Base-by-base conservation (phyloP, 2,888 invertebrate genomes). In the Phyllotreta striolata region DNA sequence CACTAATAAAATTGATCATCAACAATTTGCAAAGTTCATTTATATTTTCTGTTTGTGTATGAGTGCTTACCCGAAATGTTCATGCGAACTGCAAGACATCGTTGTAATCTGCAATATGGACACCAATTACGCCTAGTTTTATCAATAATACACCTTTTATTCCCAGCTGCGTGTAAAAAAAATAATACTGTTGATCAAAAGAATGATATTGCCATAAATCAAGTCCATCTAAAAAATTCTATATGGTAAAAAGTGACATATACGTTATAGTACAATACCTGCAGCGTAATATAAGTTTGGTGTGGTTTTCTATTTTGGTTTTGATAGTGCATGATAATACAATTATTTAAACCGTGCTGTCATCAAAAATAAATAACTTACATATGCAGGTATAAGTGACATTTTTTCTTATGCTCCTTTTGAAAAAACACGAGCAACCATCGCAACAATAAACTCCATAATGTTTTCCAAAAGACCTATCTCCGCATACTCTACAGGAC, bases 371-470 rank as follows among this genome's bases (percentile, higher is more conserved):
- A 3, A 4, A n/a, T 14, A 38, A 81, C 85, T 83, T 81, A 91
- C 91, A 88, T 70, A 93, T 93, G 79, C 94, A 94, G 34, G 88
- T 86, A 77, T 93, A 94, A 13, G 86, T 80, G 55, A 89, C 89
- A 46, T 88, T 88, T 66, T 88, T 88, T 47, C 94, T 84, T 49
- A 94, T 88, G 69, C 91, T 91, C 71, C 94, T 84, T 79, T 95
- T 95, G 82, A 95, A 95, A 80, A 95, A 95, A 74, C 95, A 95
- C 55, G 92, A 92, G 78, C 94, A 95, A 0, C 94, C 94, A 76
- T 95, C 94, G 79, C 94, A 95, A 75, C 92, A 92, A 78, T 87
- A 89, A 9, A 92, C 90, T 0, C 93, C 93, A 75, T 93, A 93
- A 77, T 93, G 93, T 78, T 92, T 91, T 1, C 93, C 93, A 73